A percentile compares a stretch with the other conserved stretches of the same genome.
Conservation (phyloP, 2,888 invertebrate genomes). For the Eristalis tenax region DNA sequence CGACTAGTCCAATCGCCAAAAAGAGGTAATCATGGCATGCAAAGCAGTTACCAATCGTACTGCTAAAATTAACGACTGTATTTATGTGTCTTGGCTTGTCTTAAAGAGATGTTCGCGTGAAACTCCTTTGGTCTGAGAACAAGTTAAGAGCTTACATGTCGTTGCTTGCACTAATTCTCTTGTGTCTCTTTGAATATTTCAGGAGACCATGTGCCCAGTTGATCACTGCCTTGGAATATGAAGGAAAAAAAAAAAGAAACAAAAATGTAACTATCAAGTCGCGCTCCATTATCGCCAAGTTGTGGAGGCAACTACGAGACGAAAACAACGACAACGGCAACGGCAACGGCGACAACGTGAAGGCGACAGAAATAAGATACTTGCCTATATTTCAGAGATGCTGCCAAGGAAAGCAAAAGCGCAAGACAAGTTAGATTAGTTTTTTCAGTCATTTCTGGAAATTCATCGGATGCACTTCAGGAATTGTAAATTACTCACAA, state of each 20-base stretch:
- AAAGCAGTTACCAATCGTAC: constrained; percentile 41
- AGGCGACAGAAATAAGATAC: constrained; percentile 70
- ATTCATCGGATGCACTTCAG: constrained; percentile 72
- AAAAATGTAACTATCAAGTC: constrained; percentile 48
- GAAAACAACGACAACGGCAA: background rate
- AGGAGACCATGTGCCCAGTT: constrained; percentile 20
- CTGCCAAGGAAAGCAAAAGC: constrained; percentile 71
- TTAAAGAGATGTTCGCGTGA: constrained; percentile 39
- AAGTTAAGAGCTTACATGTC: constrained; percentile 54
- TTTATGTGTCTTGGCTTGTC: constrained; percentile 50
- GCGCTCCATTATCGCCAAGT: constrained; percentile 52
- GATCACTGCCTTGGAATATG: constrained; percentile 1
- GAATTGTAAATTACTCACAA: constrained; percentile 60
- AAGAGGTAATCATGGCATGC: constrained; percentile 24
- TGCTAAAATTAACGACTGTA: constrained; percentile 12
- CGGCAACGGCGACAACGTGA: constrained; percentile 7
- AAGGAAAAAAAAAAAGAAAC: background rate
- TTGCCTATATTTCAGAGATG: constrained; percentile 67
- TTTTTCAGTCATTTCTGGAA: constrained; percentile 72
- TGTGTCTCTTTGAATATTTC: constrained; percentile 56
- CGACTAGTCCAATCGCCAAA: background rate
- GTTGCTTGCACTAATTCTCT: constrained; percentile 60
- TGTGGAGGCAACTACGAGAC: constrained; percentile 24
- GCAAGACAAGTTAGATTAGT: constrained; percentile 71
- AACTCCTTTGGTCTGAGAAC: constrained; percentile 42